Evolutionary conservation across 2,888 invertebrate genomes (phyloP).

Genomic region (Drosophila neotestacea): DNA sequence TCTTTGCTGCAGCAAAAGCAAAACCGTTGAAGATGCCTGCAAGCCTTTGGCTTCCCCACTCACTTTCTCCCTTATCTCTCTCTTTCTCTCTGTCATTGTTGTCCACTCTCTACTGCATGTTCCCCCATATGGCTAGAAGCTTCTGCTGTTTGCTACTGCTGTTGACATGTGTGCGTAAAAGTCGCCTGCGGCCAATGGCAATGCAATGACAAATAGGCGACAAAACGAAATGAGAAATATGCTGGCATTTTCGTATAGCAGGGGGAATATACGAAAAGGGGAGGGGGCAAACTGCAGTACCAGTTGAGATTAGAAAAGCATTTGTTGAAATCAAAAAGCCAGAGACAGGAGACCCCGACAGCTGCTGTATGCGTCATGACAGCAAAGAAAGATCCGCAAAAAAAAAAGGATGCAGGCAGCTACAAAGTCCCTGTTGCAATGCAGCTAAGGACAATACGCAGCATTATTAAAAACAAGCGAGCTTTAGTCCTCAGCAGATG

Average conservation of each 20-base stretch:
- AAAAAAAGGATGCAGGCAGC: conserved; percentile 9
- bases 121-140: not conserved
- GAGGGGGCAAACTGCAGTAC: conserved; percentile 25
- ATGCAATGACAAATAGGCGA: conserved; percentile 81
- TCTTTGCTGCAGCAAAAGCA: conserved; percentile 44
- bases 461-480: conserved; percentile 46
- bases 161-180: conserved; percentile 71
- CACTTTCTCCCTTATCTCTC: not conserved
- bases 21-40: conserved; percentile 44
- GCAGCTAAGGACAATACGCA: conserved; percentile 46
- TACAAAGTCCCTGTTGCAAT: conserved; percentile 43
- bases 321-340: conserved; percentile 77
- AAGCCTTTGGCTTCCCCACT: conserved; percentile 28
- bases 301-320: conserved; percentile 77
- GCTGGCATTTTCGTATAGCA: conserved; percentile 46
- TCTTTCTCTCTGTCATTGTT: not conserved
- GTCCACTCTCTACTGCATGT: conserved; percentile 1
- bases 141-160: conserved; percentile 42
- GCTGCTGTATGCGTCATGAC: conserved; percentile 45
- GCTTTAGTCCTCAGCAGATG: not conserved
- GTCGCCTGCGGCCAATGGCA: conserved; percentile 60
- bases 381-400: conserved; percentile 35
- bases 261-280: not conserved
- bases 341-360: conserved; percentile 49
- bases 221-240: conserved; percentile 79